Evolutionary conservation across 2,888 invertebrate genomes (phyloP).

Genomic region (Hermaeophaga mercurialis): DNA sequence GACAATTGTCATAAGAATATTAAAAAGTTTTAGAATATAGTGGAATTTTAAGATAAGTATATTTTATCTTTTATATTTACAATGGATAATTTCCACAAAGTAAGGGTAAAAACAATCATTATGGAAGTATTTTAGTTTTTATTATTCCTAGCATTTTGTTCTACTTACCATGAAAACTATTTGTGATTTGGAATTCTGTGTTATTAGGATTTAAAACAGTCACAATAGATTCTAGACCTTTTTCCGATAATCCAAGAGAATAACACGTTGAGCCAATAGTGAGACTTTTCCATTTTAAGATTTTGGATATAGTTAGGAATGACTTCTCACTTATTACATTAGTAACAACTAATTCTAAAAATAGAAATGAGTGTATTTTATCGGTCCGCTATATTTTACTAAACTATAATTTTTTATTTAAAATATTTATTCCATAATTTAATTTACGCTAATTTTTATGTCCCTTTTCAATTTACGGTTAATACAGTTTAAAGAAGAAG

Average conservation of each 20-base stretch:
- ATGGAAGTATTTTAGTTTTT: too few relatives aligned
- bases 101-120: too few relatives aligned
- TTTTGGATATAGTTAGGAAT: slow-evolving; percentile 35
- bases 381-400: too few relatives aligned
- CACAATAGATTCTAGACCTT: slow-evolving; percentile 29
- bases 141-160: neutral
- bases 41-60: too few relatives aligned
- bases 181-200: slow-evolving; percentile 29
- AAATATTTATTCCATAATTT: neutral
- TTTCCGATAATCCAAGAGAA: slow-evolving; percentile 36
- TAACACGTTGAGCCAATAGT: slow-evolving; percentile 37
- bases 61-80: too few relatives aligned
- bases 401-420: too few relatives aligned
- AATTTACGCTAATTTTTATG: neutral
- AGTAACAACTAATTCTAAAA: slow-evolving; percentile 42
- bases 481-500: too few relatives aligned
- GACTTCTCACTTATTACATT: slow-evolving; percentile 38
- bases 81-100: too few relatives aligned
- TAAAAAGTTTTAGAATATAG: too few relatives aligned
- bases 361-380: too few relatives aligned
- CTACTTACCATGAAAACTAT: slow-evolving; percentile 34
- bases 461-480: too few relatives aligned
- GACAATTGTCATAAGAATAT: too few relatives aligned
- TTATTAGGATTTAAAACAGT: slow-evolving; percentile 25
- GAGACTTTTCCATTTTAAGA: slow-evolving; percentile 43